Evolutionary conservation across 2,797 vertebrate genomes (phyloP).

Genomic region (Simalia tracyae): DNA sequence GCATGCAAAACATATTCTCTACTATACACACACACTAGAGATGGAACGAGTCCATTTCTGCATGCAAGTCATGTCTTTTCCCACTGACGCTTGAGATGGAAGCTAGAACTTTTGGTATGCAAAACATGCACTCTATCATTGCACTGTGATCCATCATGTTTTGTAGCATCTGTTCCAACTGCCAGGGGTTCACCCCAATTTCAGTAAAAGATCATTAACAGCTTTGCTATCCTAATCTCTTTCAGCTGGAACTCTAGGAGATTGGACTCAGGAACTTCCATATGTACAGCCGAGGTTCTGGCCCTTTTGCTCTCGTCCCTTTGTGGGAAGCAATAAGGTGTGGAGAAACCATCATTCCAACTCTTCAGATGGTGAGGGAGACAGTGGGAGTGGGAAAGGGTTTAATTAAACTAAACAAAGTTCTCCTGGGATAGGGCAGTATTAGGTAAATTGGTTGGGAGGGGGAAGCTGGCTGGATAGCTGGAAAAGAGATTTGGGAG

Average conservation of each 20-base stretch:
- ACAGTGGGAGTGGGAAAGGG: neutral
- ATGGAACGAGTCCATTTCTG: neutral
- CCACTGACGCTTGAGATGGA: neutral
- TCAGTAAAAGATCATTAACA: neutral
- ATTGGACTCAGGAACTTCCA: neutral
- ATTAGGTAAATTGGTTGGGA: neutral
- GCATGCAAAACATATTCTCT: neutral
- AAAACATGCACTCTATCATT: neutral
- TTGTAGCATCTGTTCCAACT: neutral
- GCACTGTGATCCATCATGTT: neutral
- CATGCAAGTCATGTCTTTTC: neutral
- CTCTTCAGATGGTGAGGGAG: neutral
- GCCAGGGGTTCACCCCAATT: neutral
- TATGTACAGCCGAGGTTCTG: neutral
- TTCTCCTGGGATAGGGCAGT: neutral
- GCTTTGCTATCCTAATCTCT: neutral
- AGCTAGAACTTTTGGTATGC: neutral
- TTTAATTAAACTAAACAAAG: constrained; percentile 21
- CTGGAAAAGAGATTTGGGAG: neutral
- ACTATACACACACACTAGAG: neutral
- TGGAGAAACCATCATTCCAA: neutral
- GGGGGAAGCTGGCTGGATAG: neutral
- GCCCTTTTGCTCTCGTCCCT: neutral
- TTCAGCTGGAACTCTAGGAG: neutral
- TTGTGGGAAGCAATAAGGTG: neutral